Percentiles rank a stretch among this genome's conserved stretches.
These are phyloP conservation scores for Lycia hirtaria DNA, from an alignment of 2,888 invertebrate species.

Conservation along the genomic window DNA sequence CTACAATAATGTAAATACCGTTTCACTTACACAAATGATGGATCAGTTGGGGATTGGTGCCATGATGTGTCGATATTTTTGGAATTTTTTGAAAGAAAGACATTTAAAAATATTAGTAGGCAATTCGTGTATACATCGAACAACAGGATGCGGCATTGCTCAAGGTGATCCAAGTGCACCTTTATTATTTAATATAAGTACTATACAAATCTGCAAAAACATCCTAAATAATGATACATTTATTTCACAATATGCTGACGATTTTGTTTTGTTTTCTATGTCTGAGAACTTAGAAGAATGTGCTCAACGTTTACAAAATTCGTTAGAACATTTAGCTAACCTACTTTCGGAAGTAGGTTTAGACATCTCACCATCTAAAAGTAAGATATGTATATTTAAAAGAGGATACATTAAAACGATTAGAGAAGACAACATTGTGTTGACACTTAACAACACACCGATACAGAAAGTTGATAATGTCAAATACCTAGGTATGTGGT, in stretches of 20 bases:
- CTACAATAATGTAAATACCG: background rate
- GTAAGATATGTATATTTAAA: background rate
- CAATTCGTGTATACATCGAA: background rate
- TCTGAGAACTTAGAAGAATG: background rate
- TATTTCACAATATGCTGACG: conserved; percentile 42
- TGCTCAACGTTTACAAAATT: background rate
- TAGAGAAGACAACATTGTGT: background rate
- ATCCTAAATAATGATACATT: too few relatives aligned
- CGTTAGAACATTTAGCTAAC: background rate
- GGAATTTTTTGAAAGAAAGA: conserved; percentile 32
- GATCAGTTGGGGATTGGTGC: conserved; percentile 31
- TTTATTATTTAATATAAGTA: conserved; percentile 45
- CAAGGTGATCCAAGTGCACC: conserved; percentile 46
- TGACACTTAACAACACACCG: background rate
- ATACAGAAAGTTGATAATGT: background rate
- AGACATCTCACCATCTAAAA: background rate
- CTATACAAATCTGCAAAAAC: too few relatives aligned
- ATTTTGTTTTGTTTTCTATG: conserved; percentile 38
- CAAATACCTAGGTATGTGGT: background rate
- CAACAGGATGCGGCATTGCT: conserved; percentile 31
- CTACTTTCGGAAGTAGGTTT: background rate
- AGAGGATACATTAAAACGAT: background rate
- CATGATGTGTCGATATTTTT: conserved; percentile 38
- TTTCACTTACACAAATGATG: conserved; percentile 1
- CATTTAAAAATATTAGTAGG: conserved; percentile 6